phyloP scores from a whole-genome alignment of 2,888 invertebrate genomes.

The Tinea trinotella region DNA sequence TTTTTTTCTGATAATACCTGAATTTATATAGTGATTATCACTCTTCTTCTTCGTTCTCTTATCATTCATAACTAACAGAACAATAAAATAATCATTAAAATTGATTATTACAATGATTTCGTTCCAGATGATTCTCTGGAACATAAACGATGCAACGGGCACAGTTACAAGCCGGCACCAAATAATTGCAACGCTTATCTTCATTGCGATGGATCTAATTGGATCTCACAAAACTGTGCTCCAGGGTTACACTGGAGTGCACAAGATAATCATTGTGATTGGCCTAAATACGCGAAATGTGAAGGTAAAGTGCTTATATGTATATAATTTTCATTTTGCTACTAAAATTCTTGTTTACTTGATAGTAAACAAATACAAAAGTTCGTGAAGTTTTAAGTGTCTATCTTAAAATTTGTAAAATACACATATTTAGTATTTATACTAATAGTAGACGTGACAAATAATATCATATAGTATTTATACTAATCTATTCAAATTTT shows the following conservation, averaged over 20 bases:
- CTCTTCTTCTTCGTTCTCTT: no score
- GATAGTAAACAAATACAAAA: no score
- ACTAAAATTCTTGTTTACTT: background rate
- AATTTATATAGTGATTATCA: no score
- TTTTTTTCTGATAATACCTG: no score
- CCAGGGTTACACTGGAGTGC: slow-evolving; percentile 89
- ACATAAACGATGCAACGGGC: slow-evolving; percentile 34
- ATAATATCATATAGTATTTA: background rate
- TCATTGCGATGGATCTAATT: slow-evolving; percentile 79
- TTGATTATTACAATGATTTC: no score
- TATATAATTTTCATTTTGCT: background rate
- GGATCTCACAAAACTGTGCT: slow-evolving; percentile 80
- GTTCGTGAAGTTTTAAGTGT: no score
- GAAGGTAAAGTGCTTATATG: slow-evolving; percentile 33
- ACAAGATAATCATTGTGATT: slow-evolving; percentile 79
- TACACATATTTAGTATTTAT: no score
- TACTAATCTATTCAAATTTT: background rate
- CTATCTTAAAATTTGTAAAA: no score
- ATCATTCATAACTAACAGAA: no score
- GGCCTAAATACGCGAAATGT: slow-evolving; percentile 84
- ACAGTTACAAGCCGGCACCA: slow-evolving; percentile 70
- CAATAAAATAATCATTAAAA: no score
- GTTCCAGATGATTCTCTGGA: background rate
- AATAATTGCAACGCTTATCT: slow-evolving; percentile 82
- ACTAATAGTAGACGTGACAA: no score